Evolutionary conservation across 1,140 invertebrate genomes (phyloP).

Genomic region (Anoplophora glabripennis): DNA sequence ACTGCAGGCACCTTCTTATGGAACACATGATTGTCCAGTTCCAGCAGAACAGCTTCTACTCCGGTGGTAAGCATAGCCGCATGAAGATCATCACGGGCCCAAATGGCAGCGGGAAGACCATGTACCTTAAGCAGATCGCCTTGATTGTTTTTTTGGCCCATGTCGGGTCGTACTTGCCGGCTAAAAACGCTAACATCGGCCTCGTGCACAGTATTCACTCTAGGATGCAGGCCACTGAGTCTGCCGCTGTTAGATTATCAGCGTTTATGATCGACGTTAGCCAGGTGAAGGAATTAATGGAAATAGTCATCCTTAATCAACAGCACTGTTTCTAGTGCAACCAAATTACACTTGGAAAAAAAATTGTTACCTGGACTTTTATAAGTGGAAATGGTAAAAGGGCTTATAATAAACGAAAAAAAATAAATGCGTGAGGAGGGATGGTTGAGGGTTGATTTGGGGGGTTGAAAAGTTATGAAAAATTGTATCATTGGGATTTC

Average conservation of each 20-base stretch:
- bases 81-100: slow-evolving; percentile 84
- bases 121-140: slow-evolving; percentile 83
- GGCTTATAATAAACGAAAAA: too few relatives aligned
- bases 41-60: slow-evolving; percentile 70
- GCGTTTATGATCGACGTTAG: slow-evolving; percentile 82
- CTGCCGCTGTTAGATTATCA: slow-evolving; percentile 75
- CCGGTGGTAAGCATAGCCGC: slow-evolving; percentile 54
- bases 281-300: slow-evolving; percentile 58
- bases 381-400: too few relatives aligned
- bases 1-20: slow-evolving; percentile 77
- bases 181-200: slow-evolving; percentile 67
- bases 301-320: too few relatives aligned
- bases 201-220: slow-evolving; percentile 72
- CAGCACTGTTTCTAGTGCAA: too few relatives aligned
- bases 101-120: slow-evolving; percentile 89
- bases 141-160: slow-evolving; percentile 81
- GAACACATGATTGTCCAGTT: slow-evolving; percentile 65
- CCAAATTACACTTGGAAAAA: too few relatives aligned
- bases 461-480: too few relatives aligned
- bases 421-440: too few relatives aligned
- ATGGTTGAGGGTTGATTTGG: too few relatives aligned
- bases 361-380: too few relatives aligned
- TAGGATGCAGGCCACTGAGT: slow-evolving; percentile 71
- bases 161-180: slow-evolving; percentile 86
- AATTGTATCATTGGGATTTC: too few relatives aligned